A percentile compares a stretch with the other conserved stretches of the same genome.
phyloP scores from a whole-genome alignment of 2,888 invertebrate genomes.

The Drosophila pseudotakahashii region DNA sequence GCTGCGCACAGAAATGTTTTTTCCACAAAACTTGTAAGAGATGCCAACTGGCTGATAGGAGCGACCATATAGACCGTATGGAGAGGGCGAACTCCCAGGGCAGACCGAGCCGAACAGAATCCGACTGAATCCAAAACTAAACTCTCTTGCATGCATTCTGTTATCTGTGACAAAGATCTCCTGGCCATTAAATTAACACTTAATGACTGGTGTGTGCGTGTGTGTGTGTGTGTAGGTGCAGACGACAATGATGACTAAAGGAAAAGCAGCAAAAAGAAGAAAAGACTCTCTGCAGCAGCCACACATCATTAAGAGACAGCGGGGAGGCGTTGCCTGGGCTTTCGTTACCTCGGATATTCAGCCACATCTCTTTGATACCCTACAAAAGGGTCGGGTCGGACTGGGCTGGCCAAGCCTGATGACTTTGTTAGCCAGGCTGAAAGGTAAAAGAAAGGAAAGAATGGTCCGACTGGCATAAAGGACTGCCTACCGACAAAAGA shows the following conservation, averaged over 20 bases:
- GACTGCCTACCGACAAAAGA: conserved; percentile 28
- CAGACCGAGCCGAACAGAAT: not conserved
- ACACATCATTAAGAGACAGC: conserved; percentile 76
- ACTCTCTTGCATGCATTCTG: conserved; percentile 42
- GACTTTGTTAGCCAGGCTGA: conserved; percentile 47
- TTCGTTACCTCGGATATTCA: conserved; percentile 51
- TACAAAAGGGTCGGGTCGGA: conserved; percentile 26
- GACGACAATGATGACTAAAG: conserved; percentile 48
- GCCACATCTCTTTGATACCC: conserved; percentile 36
- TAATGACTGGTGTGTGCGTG: conserved; percentile 75
- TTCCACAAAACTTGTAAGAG: conserved; percentile 79
- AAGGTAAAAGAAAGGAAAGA: conserved; percentile 22
- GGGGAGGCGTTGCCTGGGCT: conserved; percentile 65
- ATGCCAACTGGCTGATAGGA: conserved; percentile 70
- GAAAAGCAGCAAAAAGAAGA: conserved; percentile 18
- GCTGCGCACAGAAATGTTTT: conserved; percentile 74
- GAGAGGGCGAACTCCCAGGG: conserved; percentile 51
- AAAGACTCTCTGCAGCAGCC: conserved; percentile 69
- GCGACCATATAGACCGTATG: conserved; percentile 28
- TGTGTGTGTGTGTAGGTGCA: conserved; percentile 62
- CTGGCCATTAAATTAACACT: conserved; percentile 81
- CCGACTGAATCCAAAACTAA: conserved; percentile 20
- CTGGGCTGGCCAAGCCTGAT: conserved; percentile 32
- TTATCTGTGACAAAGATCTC: conserved; percentile 81
- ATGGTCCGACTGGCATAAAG: conserved; percentile 26